A percentile compares a stretch with the other conserved stretches of the same genome.
Evolutionary conservation across 2,113 vertebrate species (phyloP).

Genomic region (Etia nguti): DNA sequence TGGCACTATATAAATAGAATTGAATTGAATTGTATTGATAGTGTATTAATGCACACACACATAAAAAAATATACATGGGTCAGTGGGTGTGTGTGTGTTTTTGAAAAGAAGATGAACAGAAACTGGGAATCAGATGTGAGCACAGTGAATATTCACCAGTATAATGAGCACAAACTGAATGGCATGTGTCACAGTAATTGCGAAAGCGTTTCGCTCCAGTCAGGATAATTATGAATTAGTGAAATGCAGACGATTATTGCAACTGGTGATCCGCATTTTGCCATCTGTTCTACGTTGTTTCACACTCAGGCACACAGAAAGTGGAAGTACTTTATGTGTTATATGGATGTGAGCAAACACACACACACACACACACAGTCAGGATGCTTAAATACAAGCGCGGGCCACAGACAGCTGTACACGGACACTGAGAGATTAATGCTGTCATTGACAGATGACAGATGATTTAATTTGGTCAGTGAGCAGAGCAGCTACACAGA

Average conservation of each 20-base stretch:
- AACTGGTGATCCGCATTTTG: slow-evolving; percentile 35
- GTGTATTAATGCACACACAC: not conserved
- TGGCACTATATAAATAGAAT: not conserved
- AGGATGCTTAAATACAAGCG: not conserved
- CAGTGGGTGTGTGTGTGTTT: not conserved
- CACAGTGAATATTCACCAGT: not conserved
- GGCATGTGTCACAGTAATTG: slow-evolving; percentile 22
- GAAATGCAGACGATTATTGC: slow-evolving; percentile 49
- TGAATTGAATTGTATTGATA: not conserved
- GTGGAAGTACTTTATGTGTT: not conserved
- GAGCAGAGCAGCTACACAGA: slow-evolving; percentile 12
- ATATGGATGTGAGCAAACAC: not conserved
- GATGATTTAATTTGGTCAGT: slow-evolving; percentile 16
- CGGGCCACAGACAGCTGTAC: not conserved
- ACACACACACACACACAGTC: not conserved
- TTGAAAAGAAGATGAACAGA: not conserved
- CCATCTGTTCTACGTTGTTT: slow-evolving; percentile 49
- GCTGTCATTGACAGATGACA: slow-evolving; percentile 28
- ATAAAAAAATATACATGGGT: not conserved
- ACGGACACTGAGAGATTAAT: slow-evolving; percentile 11
- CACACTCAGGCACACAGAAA: not conserved
- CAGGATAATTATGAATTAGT: slow-evolving; percentile 57
- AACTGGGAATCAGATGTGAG: not conserved
- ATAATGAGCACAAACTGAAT: not conserved
- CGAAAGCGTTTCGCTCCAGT: slow-evolving; percentile 33